Evolutionary conservation across 2,113 vertebrate genomes (phyloP), one percentile per base, ranked within the genome.

Genomic region (Ailuropoda melanoleuca): DNA sequence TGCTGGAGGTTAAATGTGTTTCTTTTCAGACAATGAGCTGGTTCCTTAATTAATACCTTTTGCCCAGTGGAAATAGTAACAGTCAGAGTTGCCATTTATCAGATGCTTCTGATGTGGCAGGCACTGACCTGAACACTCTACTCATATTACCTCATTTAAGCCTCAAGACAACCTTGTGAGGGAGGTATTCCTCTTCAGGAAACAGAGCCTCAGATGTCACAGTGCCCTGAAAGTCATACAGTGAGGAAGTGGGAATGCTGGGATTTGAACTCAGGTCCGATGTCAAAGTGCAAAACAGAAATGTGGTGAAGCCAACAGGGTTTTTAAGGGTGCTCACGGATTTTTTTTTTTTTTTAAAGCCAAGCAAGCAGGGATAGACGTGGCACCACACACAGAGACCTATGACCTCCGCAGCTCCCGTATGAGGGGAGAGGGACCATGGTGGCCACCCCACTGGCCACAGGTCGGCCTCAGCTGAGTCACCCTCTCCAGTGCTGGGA

Each of bases 401-500:
- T 26, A 9, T 39, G 19, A 15, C 5, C 46, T 34, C 92, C 56
- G 29, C 12, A 46, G 10, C 55, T 70, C 92, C 60, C 13, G 39
- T 37, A 8, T 4, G 62, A 98, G 94, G 4, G 9, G 58, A 97
- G 97, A 82, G 43, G 83, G 91, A 84, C 8, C 3, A 31, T 17
- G 39, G 86, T 88, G 46, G 39, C 74, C 90, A 72, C 97, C 56
- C 68, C 6, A 24, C 0, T 0, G 84, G 95, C 93, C 68, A 84
- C 90, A 96, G 93, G 94, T 88, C 92, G 53, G 62, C 91, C 95
- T 80, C 60, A 31, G 70, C 72, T 48, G 97, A 97, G 95, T 96
- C 93, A 94, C 87, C 64, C 78, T 92, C 62, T 80, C 70, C 92
- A 84, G 92, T 93, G 70, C 92, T 95, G 98, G 97, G 77, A 98